Conservation (phyloP, 2,797 vertebrate genomes). For the Peromyscus melanophrys region DNA sequence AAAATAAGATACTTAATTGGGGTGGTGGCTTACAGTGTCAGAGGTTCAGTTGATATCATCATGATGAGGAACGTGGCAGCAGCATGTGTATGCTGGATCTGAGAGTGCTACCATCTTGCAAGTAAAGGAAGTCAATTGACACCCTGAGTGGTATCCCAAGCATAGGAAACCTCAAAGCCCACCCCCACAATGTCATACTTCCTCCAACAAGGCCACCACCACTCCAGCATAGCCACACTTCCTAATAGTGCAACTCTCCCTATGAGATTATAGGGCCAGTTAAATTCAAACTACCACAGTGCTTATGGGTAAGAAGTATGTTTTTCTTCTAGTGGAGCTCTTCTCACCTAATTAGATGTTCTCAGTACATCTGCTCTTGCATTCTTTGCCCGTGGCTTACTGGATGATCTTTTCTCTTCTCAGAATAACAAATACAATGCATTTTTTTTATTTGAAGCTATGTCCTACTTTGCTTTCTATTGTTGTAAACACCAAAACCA, state of each 20-base stretch:
- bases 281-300: background rate
- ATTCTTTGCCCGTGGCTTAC: background rate
- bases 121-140: background rate
- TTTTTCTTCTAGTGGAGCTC: background rate
- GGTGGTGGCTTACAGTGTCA: background rate
- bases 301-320: background rate
- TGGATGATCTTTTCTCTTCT: background rate
- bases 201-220: background rate
- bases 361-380: background rate
- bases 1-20: background rate
- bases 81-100: background rate
- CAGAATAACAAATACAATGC: background rate
- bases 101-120: background rate
- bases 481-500: background rate
- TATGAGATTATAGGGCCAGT: background rate
- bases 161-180: background rate
- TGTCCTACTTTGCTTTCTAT: background rate
- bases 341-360: background rate
- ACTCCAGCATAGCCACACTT: background rate
- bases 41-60: background rate
- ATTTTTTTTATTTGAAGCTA: slow-evolving; percentile 33
- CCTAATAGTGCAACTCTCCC: background rate
- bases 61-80: background rate
- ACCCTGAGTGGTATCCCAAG: background rate
- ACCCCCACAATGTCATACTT: background rate